Percentiles rank a stretch among this genome's conserved stretches.
phyloP scores from a whole-genome alignment of 2,888 invertebrate genomes.

The Prenolepis imparis region DNA sequence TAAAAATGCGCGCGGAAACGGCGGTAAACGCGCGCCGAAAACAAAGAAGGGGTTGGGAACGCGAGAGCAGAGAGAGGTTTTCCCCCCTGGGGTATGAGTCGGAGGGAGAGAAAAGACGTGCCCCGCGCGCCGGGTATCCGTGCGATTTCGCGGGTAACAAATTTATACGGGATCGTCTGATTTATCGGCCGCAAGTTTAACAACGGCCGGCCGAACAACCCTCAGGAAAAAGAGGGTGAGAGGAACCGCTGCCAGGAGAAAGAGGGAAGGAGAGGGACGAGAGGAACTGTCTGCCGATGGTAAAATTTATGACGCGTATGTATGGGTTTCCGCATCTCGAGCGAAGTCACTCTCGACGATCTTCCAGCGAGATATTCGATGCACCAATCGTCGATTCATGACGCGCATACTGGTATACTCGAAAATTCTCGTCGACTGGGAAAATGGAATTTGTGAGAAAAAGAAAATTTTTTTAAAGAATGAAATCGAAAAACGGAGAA shows the following conservation, averaged over 20 bases:
- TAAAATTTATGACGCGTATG: slow-evolving; percentile 82
- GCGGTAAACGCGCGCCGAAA: slow-evolving; percentile 75
- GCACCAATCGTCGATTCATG: slow-evolving; percentile 70
- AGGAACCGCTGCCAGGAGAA: slow-evolving; percentile 10
- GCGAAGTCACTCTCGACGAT: slow-evolving; percentile 71
- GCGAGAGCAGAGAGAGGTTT: slow-evolving; percentile 55
- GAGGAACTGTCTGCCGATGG: slow-evolving; percentile 77
- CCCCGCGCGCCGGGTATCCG: slow-evolving; percentile 67
- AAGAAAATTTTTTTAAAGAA: slow-evolving; percentile 23
- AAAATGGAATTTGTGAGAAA: slow-evolving; percentile 54
- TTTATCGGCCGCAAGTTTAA: slow-evolving; percentile 84
- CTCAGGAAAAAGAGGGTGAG: slow-evolving; percentile 69
- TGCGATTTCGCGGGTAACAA: slow-evolving; percentile 83
- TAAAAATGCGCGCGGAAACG: slow-evolving; percentile 81
- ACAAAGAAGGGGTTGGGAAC: slow-evolving; percentile 57
- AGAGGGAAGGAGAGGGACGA: slow-evolving; percentile 51
- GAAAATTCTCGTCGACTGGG: slow-evolving; percentile 37
- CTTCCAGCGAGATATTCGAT: slow-evolving; percentile 70
- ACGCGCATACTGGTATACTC: slow-evolving; percentile 13
- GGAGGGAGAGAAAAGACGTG: slow-evolving; percentile 29
- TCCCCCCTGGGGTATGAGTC: slow-evolving; percentile 43
- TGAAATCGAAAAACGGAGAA: neutral
- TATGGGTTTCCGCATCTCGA: slow-evolving; percentile 77
- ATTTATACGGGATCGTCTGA: slow-evolving; percentile 84
- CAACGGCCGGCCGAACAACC: slow-evolving; percentile 77